Conservation (phyloP, 2,797 vertebrate species). For the Heterohyrax brucei region DNA sequence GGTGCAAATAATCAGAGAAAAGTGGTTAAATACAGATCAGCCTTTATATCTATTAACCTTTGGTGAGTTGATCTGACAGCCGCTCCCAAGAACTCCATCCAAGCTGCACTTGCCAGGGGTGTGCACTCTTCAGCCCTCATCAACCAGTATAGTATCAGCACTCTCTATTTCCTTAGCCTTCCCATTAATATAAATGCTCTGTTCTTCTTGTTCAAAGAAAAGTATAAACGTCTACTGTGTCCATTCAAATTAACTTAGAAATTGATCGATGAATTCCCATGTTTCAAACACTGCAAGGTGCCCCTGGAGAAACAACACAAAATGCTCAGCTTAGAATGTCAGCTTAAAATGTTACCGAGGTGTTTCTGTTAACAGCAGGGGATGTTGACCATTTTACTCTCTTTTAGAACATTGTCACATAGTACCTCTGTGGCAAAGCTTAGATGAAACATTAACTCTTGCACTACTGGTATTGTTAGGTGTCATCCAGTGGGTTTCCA, state of each 20-base stretch:
- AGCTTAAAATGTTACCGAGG: neutral
- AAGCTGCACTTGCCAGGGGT: neutral
- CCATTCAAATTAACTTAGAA: constrained; percentile 40
- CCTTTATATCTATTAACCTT: constrained; percentile 10
- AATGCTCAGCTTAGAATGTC: neutral
- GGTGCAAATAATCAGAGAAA: constrained; percentile 54
- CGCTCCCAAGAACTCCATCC: neutral
- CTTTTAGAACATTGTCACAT: constrained; percentile 31
- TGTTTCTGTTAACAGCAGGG: neutral
- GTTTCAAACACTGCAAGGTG: neutral
- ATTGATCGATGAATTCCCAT: constrained; percentile 46
- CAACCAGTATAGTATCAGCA: neutral
- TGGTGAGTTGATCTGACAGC: neutral
- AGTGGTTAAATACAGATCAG: constrained; percentile 68
- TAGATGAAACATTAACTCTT: neutral
- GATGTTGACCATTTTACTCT: neutral
- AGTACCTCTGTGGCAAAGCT: neutral
- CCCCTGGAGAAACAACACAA: neutral
- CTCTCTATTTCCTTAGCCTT: constrained; percentile 49
- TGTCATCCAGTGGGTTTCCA: too few relatives aligned
- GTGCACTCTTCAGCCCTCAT: neutral
- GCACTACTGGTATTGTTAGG: neutral
- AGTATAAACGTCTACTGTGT: neutral
- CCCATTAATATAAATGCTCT: neutral
- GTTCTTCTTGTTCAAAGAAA: neutral